phyloP scores from a whole-genome alignment of 2,888 invertebrate genomes.

The Synergus umbraculus region DNA sequence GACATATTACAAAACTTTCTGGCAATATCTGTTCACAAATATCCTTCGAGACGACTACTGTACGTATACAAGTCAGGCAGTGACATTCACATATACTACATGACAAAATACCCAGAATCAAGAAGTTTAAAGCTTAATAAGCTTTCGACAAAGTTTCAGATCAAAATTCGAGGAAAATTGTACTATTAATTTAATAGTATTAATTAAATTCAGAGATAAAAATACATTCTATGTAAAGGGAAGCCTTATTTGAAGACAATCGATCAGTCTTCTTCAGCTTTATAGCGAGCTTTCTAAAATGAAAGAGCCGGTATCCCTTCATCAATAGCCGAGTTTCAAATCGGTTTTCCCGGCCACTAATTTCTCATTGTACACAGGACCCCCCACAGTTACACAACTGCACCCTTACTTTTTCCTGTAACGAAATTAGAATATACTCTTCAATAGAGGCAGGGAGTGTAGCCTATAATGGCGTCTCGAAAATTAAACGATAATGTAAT shows the following conservation, averaged over 20 bases:
- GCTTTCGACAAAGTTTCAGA: neutral
- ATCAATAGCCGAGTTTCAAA: conserved; percentile 60
- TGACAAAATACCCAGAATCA: neutral
- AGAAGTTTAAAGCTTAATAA: neutral
- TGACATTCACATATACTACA: neutral
- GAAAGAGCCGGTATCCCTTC: conserved; percentile 10
- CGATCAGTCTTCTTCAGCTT: conserved; percentile 26
- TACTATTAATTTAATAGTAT: too few relatives aligned
- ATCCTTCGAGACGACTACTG: conserved; percentile 3
- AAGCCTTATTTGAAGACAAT: neutral
- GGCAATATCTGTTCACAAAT: conserved; percentile 21
- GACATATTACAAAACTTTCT: conserved; percentile 32
- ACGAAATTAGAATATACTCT: conserved; percentile 68
- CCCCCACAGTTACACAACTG: conserved; percentile 60
- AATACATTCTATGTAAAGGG: neutral
- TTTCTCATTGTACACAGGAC: conserved; percentile 62
- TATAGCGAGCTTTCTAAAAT: conserved; percentile 13
- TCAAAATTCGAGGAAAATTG: neutral
- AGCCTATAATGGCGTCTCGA: conserved; percentile 64
- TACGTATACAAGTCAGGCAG: neutral
- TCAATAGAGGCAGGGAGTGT: conserved; percentile 56
- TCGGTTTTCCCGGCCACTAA: conserved; percentile 70
- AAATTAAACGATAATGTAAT: conserved; percentile 70
- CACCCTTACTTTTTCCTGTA: conserved; percentile 68
- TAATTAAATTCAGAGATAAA: too few relatives aligned